Evolutionary conservation across 2,888 invertebrate genomes (phyloP).

Genomic region (Miltochrista miniata): DNA sequence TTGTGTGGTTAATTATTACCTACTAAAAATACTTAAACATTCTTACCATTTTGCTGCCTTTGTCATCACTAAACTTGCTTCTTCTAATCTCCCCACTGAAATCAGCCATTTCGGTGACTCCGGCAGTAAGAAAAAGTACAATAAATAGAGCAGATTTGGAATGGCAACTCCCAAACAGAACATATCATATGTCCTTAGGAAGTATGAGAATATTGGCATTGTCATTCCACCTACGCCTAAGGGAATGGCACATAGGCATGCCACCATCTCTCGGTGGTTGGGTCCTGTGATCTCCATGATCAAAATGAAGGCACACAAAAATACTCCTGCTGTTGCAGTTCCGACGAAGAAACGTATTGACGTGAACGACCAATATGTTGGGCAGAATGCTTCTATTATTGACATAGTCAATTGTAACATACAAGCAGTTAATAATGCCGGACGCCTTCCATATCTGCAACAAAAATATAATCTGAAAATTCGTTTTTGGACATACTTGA

Average conservation of each 20-base stretch:
- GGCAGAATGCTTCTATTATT: slow-evolving; percentile 84
- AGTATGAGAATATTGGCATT: slow-evolving; percentile 83
- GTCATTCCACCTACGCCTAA: slow-evolving; percentile 85
- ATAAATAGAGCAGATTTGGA: slow-evolving; percentile 79
- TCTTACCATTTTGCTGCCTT: slow-evolving; percentile 79
- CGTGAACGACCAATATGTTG: slow-evolving; percentile 81
- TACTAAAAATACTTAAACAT: neutral
- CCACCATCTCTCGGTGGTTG: slow-evolving; percentile 67
- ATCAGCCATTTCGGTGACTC: slow-evolving; percentile 91
- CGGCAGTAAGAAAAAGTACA: slow-evolving; percentile 86
- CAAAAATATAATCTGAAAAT: too few relatives aligned
- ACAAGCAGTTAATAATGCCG: slow-evolving; percentile 84
- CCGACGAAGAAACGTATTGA: slow-evolving; percentile 86
- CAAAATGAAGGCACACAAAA: slow-evolving; percentile 87
- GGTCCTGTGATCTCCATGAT: slow-evolving; percentile 84
- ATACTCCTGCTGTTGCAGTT: slow-evolving; percentile 88
- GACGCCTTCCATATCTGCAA: slow-evolving; percentile 87
- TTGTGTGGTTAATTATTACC: too few relatives aligned
- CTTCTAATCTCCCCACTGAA: slow-evolving; percentile 85
- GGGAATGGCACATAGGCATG: slow-evolving; percentile 84
- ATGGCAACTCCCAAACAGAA: slow-evolving; percentile 84
- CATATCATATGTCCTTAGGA: slow-evolving; percentile 84
- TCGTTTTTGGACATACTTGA: too few relatives aligned
- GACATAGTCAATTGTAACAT: slow-evolving; percentile 86
- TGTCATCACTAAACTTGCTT: slow-evolving; percentile 83